Percentiles rank a stretch among this genome's conserved stretches.
Evolutionary conservation across 1,140 invertebrate species (phyloP).

Genomic region (Drosophila obscura): DNA sequence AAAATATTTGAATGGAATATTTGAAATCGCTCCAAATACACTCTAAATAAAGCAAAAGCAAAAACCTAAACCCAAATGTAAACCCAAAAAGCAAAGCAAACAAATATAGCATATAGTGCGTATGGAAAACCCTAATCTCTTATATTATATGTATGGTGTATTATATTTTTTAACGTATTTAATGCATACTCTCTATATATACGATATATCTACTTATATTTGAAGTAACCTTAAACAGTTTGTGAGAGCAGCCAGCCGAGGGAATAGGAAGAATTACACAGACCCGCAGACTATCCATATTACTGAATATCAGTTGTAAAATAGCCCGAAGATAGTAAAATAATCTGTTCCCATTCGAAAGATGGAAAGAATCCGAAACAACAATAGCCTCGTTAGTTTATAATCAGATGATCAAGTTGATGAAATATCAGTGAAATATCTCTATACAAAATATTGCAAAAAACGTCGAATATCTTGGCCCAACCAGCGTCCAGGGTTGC

Average conservation of each 20-base stretch:
- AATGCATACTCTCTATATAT: constrained; percentile 73
- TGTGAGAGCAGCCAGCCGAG: constrained; percentile 48
- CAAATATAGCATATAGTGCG: constrained; percentile 62
- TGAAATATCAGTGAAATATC: constrained; percentile 44
- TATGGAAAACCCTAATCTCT: constrained; percentile 66
- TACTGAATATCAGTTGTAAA: constrained; percentile 45
- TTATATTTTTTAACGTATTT: constrained; percentile 82
- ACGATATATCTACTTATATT: constrained; percentile 73
- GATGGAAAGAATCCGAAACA: constrained; percentile 34
- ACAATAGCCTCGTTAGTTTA: constrained; percentile 77
- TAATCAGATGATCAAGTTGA: constrained; percentile 50
- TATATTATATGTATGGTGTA: constrained; percentile 82
- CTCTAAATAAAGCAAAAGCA: constrained; percentile 5
- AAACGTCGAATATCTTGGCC: constrained; percentile 39
- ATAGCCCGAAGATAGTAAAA: constrained; percentile 35
- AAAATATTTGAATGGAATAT: too few species aligned
- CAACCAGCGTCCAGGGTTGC: constrained; percentile 9
- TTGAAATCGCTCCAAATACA: constrained; percentile 6
- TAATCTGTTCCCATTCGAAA: constrained; percentile 44
- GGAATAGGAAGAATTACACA: constrained; percentile 40
- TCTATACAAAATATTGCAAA: constrained; percentile 62
- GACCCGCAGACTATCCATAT: constrained; percentile 36
- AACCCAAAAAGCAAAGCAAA: constrained; percentile 36
- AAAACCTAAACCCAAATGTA: constrained; percentile 16
- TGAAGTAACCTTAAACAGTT: constrained; percentile 56